phyloP scores from a whole-genome alignment of 64 coral and sea anemone genomes.

The Anthopleura sola region DNA sequence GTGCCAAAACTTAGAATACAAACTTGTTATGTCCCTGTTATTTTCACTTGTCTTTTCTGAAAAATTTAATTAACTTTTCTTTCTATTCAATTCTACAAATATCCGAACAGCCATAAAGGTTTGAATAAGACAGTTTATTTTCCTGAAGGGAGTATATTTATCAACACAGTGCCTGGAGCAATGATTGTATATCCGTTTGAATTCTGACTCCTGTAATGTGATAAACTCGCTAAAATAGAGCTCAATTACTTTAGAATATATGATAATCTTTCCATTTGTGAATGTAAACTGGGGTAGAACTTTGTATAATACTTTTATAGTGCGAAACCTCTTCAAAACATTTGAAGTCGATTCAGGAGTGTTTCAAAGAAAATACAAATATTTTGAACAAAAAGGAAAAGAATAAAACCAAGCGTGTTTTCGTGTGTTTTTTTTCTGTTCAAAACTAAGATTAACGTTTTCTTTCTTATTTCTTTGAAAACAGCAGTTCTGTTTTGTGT shows the following conservation, averaged over 20 bases:
- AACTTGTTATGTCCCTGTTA: not conserved
- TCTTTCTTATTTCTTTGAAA: not conserved
- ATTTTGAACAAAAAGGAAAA: too few species aligned
- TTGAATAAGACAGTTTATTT: not conserved
- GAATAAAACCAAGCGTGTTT: not conserved
- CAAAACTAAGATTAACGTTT: not conserved
- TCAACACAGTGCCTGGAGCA: not conserved
- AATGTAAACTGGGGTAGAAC: not conserved
- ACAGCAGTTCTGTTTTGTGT: not conserved
- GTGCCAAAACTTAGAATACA: not conserved
- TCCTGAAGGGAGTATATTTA: not conserved
- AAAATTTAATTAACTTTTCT: not conserved
- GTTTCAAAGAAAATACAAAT: not conserved
- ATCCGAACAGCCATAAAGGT: not conserved
- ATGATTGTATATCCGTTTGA: slow-evolving; percentile 12
- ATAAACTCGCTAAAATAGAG: slow-evolving; percentile 19
- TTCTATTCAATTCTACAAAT: slow-evolving; percentile 1
- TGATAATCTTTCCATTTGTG: slow-evolving; percentile 12
- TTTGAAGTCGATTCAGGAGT: not conserved
- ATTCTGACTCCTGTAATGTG: slow-evolving; percentile 1
- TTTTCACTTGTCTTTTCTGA: not conserved
- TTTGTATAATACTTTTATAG: not conserved
- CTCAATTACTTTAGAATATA: slow-evolving; percentile 28
- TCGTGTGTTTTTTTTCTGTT: not conserved
- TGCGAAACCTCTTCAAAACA: not conserved